Percentiles rank a stretch among this genome's conserved stretches.
Conservation (phyloP, 2,888 invertebrate genomes). For the Dorcus parallelipipedus region DNA sequence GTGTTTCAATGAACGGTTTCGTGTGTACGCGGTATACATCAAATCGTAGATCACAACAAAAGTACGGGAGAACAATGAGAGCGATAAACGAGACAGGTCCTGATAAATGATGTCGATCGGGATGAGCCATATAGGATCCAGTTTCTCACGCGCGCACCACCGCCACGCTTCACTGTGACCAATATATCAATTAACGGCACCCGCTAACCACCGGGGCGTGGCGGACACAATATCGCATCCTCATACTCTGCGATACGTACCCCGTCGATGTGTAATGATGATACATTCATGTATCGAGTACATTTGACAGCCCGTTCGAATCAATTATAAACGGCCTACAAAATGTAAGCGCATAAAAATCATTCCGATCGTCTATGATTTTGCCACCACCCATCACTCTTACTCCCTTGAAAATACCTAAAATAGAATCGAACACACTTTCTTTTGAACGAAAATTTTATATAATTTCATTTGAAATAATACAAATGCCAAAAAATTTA, state of each 20-base stretch:
- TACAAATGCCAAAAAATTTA: too few relatives aligned
- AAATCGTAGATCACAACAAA: neutral
- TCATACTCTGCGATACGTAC: constrained; percentile 3
- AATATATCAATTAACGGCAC: constrained; percentile 49
- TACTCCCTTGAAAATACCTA: too few relatives aligned
- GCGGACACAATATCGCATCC: constrained; percentile 25
- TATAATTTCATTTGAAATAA: too few relatives aligned
- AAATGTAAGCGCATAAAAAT: too few relatives aligned
- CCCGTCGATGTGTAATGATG: constrained; percentile 21
- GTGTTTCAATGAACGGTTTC: neutral
- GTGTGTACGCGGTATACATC: neutral
- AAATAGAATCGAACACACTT: too few relatives aligned
- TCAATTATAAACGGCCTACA: constrained; percentile 11
- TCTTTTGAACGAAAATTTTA: too few relatives aligned
- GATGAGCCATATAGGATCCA: neutral
- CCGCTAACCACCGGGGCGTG: constrained; percentile 44
- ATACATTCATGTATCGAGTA: constrained; percentile 23
- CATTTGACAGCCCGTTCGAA: constrained; percentile 24
- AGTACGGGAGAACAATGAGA: neutral
- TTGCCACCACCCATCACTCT: too few relatives aligned
- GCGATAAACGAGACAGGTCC: constrained; percentile 1
- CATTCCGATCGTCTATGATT: too few relatives aligned
- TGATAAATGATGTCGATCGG: constrained; percentile 4
- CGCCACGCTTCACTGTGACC: constrained; percentile 30
- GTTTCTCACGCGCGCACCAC: constrained; percentile 1